Evolutionary conservation across 2,888 invertebrate species (phyloP), one percentile per base, ranked within the genome.

Genomic region (Caenorhabditis afra): DNA sequence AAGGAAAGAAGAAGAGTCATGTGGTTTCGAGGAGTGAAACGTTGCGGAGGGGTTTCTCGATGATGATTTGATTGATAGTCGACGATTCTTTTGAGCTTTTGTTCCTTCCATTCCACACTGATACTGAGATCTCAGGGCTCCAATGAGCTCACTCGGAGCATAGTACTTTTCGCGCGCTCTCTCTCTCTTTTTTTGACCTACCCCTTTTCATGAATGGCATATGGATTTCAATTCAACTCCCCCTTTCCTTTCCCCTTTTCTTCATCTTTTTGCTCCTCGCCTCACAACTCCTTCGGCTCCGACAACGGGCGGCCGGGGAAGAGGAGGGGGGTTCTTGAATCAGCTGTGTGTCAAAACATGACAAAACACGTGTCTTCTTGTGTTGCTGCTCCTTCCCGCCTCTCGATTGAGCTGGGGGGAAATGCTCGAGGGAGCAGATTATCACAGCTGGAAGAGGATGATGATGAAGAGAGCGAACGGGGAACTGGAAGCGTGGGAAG

Each of bases 241-340:
- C 23, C 22, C n/a, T 29, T n/a, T 59, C 23, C 44, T 29, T 23
- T 59, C n/a, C n/a, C n/a, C 29, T 59, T 8, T 45, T 59, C 44
- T 12, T 44, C 23, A 23, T 58, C 20, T 18, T 57, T 57, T 41
- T 41, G 35, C n/a, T 18, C 11, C 41, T 41, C 41, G 12, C 14
- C 11, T 37, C 37, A 11, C 12, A 11, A 41, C 41, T 41, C 41
- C 11, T 11, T 37, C 37, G 37, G 37, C 11, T 37, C 7, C 37
- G 37, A 37, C 37, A 37, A 8, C 37, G 5, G 37, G 37, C 11
- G 5, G 37, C 37, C 7, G 11, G 11, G 37, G 7, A 37, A 37
- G 37, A 37, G 37, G 7, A 5, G 37, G 5, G 37, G n/a, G 29
- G 29, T 29, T 29, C 29, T 3, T 29, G 29, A 29, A 29, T 29